Percentiles rank a stretch among this genome's conserved stretches.
Evolutionary conservation across 1,140 invertebrate genomes (phyloP).

Genomic region (Pemphigus obesinymphae): DNA sequence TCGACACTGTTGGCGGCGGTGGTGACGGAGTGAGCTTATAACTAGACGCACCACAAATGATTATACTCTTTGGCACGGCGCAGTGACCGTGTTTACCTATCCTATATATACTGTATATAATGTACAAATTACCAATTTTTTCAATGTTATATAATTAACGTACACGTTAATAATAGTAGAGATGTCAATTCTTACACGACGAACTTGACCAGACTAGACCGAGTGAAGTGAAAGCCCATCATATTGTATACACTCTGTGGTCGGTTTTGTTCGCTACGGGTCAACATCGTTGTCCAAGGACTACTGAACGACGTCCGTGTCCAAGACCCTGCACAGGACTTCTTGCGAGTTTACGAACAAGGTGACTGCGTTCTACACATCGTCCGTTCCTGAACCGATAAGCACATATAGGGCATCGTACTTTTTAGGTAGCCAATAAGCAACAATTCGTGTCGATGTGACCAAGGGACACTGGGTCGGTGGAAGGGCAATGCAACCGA

Average conservation of each 20-base stretch:
- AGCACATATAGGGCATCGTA: background rate
- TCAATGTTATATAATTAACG: too few species aligned
- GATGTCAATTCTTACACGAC: too few species aligned
- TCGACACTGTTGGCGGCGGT: background rate
- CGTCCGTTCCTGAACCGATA: background rate
- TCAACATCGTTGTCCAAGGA: background rate
- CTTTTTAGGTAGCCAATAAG: background rate
- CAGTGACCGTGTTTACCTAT: too few species aligned
- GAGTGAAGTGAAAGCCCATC: constrained; percentile 12
- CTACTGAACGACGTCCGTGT: background rate
- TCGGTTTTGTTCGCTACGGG: background rate
- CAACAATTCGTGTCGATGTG: background rate
- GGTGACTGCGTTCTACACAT: background rate
- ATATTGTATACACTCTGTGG: too few species aligned
- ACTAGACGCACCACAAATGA: background rate
- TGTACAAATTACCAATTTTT: too few species aligned
- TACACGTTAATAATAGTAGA: too few species aligned
- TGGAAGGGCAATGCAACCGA: too few species aligned
- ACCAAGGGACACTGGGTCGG: background rate
- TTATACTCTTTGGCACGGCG: too few species aligned
- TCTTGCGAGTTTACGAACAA: background rate
- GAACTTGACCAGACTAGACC: too few species aligned
- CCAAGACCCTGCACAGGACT: background rate
- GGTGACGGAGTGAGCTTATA: background rate
- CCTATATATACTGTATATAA: too few species aligned